Evolutionary conservation across 2,888 invertebrate genomes (phyloP).

Genomic region (Tachystola acroxantha): DNA sequence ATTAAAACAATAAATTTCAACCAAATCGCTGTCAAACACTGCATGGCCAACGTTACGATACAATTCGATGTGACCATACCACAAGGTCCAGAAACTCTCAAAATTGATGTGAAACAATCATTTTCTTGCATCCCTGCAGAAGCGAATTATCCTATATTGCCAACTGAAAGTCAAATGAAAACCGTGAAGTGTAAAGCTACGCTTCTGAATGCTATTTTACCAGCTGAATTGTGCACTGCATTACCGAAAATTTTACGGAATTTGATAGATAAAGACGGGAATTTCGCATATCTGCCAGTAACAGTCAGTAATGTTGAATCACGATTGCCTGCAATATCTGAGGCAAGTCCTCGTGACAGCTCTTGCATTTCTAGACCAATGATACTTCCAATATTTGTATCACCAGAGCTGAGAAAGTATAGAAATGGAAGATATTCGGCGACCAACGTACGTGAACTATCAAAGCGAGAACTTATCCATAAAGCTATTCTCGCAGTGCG

Average conservation of each 20-base stretch:
- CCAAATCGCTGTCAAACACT: conserved; percentile 52
- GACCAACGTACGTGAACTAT: conserved; percentile 4
- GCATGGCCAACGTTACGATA: conserved; percentile 47
- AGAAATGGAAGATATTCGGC: conserved; percentile 22
- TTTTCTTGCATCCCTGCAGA: conserved; percentile 33
- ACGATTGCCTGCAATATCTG: conserved; percentile 32
- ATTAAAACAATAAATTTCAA: conserved; percentile 41
- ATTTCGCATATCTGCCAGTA: conserved; percentile 9
- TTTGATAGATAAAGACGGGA: conserved; percentile 26
- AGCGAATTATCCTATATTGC: conserved; percentile 1
- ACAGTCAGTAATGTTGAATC: conserved; percentile 16
- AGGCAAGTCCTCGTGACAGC: conserved; percentile 21
- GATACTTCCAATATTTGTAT: conserved; percentile 11
- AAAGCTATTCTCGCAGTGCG: no score
- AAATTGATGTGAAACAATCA: conserved; percentile 22
- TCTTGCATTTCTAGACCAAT: conserved; percentile 6
- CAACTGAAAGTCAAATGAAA: conserved; percentile 35
- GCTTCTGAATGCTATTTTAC: conserved; percentile 52
- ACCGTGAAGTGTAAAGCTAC: conserved; percentile 52
- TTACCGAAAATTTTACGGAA: conserved; percentile 48
- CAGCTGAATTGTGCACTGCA: conserved; percentile 59
- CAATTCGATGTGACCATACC: conserved; percentile 54
- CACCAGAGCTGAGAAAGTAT: conserved; percentile 17
- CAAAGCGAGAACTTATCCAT: not conserved
- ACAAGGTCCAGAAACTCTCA: conserved; percentile 16